These are phyloP conservation scores for Allobates femoralis DNA, from an alignment of 2,797 vertebrate species.

Conservation along the genomic window DNA sequence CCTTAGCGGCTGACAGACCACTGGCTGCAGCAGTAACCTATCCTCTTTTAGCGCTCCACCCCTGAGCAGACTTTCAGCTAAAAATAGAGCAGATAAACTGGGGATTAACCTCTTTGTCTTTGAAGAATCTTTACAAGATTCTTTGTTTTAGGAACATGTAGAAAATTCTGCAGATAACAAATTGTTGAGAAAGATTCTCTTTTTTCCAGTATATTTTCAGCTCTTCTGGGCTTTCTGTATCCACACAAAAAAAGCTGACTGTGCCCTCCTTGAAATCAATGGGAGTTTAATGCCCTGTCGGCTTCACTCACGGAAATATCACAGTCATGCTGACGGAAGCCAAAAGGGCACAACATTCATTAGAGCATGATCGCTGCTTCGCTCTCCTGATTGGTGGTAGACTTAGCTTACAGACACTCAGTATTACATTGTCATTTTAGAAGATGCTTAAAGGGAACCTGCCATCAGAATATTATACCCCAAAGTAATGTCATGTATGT, in stretches of 20 bases:
- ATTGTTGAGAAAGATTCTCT: too few species aligned
- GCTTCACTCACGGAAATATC: conserved; percentile 11
- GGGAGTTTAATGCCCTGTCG: conserved; percentile 18
- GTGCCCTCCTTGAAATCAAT: not conserved
- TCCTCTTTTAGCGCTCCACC: too few species aligned
- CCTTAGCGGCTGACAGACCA: too few species aligned
- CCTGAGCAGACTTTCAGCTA: too few species aligned
- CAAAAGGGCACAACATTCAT: not conserved
- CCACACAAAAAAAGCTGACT: not conserved
- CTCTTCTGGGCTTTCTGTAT: not conserved
- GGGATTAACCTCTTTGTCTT: too few species aligned
- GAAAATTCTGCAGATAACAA: too few species aligned
- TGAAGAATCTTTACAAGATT: too few species aligned
- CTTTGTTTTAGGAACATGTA: too few species aligned
- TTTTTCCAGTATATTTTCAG: not conserved
- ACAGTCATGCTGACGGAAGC: not conserved
- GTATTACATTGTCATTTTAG: not conserved
- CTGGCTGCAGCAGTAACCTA: too few species aligned
- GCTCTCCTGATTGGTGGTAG: not conserved
- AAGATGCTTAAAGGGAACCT: not conserved
- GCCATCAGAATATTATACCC: too few species aligned
- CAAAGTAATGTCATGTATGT: too few species aligned
- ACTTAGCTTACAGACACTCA: not conserved
- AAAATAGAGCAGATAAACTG: too few species aligned
- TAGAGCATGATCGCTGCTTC: not conserved